Percentiles rank a stretch among this genome's conserved stretches.
phyloP scores from a whole-genome alignment of 2,888 invertebrate species.

The Tipula vernalis region DNA sequence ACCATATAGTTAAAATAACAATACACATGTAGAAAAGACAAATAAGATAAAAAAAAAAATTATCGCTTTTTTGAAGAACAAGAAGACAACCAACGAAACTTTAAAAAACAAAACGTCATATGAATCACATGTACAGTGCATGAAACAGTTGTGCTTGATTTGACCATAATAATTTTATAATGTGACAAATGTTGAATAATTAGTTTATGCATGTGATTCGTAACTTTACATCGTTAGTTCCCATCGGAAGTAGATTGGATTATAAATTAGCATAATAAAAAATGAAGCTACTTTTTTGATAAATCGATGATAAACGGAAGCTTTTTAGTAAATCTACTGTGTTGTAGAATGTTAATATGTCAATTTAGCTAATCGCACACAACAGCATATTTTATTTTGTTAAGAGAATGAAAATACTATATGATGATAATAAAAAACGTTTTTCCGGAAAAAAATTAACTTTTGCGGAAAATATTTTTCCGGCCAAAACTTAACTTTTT shows the following conservation, averaged over 20 bases:
- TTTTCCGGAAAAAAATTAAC: too few relatives aligned
- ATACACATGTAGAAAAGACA: constrained; percentile 8
- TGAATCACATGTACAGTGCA: neutral
- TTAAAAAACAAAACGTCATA: neutral
- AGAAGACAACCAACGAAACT: neutral
- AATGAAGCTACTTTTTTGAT: too few relatives aligned
- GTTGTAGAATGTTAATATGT: too few relatives aligned
- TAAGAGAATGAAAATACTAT: too few relatives aligned
- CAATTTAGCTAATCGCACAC: too few relatives aligned
- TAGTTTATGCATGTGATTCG: neutral
- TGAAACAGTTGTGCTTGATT: neutral
- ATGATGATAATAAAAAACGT: too few relatives aligned
- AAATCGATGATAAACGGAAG: too few relatives aligned
- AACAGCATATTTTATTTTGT: too few relatives aligned
- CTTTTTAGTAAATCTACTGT: too few relatives aligned
- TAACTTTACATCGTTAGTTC: neutral
- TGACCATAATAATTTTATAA: neutral
- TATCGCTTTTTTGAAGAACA: neutral
- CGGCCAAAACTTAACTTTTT: too few relatives aligned
- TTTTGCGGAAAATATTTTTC: too few relatives aligned
- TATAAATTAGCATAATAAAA: neutral
- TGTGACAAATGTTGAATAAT: neutral
- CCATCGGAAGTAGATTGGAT: neutral
- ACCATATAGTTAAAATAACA: neutral
- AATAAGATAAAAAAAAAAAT: constrained; percentile 7